Evolutionary conservation across 2,888 invertebrate species (phyloP), one percentile per base, ranked within the genome.

Genomic region (Melinopterus prodromus): DNA sequence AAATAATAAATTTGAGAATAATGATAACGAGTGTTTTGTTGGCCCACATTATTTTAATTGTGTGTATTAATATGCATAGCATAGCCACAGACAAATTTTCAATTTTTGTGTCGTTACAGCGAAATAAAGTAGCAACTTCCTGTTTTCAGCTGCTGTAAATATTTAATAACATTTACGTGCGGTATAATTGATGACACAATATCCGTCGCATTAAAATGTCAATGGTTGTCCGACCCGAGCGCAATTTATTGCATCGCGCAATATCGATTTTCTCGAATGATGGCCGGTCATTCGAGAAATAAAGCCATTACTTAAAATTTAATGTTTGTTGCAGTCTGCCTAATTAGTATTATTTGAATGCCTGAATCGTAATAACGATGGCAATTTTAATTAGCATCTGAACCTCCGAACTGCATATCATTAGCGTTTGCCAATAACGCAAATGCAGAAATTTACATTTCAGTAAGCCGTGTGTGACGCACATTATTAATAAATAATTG

Each of bases 201-300:
- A 53, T 53, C 53, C 53, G 53, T 53, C 53, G 53, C 53, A 53
- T 53, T 53, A 53, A 53, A 53, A 53, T 53, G 53, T 53, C 53
- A 53, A 53, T 53, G 53, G 53, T 12, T 53, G 53, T 53, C 53
- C 9, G 12, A 53, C 5, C 53, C 12, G 5, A 7, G 53, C 12
- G 53, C 53, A 53, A 53, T 53, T 53, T 53, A 53, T 53, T 53
- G 53, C 53, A 4, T 53, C 53, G 53, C 5, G 53, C 53, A 53
- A 53, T 53, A 53, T 53, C 53, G 53, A 53, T 53, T 12, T 12
- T 53, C 53, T 2, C 26, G 26, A 26, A 26, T 53, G 9, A 53
- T 12, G 9, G 12, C 9, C 53, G 53, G 12, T 53, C 53, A 53
- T 53, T 53, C 53, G 9, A 53, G 53, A 53, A 53, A 53, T 53